These are phyloP conservation scores for Fulica atra DNA, from an alignment of 2,113 vertebrate genomes.

Conservation along the genomic window DNA sequence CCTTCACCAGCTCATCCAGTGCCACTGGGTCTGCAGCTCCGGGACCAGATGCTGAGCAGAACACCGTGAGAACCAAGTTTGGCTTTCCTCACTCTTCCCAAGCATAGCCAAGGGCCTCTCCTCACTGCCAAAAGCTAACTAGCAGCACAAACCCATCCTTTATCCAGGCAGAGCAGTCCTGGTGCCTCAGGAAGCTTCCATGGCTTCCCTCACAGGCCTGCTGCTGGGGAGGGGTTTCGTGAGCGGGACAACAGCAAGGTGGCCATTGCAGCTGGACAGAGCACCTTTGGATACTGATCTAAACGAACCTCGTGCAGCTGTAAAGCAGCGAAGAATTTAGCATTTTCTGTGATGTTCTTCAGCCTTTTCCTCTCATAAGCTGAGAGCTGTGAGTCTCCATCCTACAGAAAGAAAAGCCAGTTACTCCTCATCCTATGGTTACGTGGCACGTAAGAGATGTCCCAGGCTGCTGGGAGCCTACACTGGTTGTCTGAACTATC, in stretches of 20 bases:
- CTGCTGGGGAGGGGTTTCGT: not conserved
- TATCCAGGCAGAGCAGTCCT: not conserved
- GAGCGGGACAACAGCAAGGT: not conserved
- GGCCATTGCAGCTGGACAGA: not conserved
- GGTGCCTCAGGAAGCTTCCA: not conserved
- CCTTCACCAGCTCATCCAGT: rapidly evolving
- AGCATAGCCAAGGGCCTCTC: no score
- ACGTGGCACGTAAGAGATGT: not conserved
- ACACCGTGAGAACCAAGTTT: rapidly evolving
- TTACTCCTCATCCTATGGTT: not conserved
- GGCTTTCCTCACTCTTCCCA: no score
- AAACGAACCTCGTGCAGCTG: slow-evolving; percentile 76
- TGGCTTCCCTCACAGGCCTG: not conserved
- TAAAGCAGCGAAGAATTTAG: slow-evolving; percentile 78
- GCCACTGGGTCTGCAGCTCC: not conserved
- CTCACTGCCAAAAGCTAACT: not conserved
- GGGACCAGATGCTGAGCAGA: no score
- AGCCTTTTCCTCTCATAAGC: slow-evolving; percentile 78
- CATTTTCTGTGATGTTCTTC: slow-evolving; percentile 81
- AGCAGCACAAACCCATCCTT: not conserved
- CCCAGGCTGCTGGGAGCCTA: not conserved
- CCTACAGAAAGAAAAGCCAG: slow-evolving; percentile 29
- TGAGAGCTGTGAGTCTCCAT: slow-evolving; percentile 57
- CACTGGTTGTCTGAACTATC: no score
- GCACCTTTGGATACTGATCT: no score